Conservation (phyloP, 2,888 invertebrate species). For the Ceratothoa steindachneri region DNA sequence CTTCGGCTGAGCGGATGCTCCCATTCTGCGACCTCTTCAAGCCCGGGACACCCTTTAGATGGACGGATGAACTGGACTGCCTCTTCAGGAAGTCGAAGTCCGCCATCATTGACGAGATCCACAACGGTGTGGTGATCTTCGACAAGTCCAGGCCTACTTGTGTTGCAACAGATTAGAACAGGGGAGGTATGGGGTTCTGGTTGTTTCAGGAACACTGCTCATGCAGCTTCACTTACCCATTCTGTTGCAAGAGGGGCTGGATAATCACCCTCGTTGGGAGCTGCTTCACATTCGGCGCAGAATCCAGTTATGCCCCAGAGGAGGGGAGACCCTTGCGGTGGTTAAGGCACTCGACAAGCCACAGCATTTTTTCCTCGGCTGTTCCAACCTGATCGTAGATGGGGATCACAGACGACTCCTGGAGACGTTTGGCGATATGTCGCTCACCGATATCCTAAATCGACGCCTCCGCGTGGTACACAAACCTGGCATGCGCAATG, state of each 20-base stretch:
- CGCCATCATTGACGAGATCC: neutral
- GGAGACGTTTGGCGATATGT: neutral
- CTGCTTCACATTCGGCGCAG: neutral
- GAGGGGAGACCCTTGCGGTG: neutral
- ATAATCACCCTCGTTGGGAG: neutral
- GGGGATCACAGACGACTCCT: neutral
- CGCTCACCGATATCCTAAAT: neutral
- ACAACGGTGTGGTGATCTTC: neutral
- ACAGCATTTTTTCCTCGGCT: neutral
- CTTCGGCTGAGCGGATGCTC: constrained; percentile 2
- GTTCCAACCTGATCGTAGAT: neutral
- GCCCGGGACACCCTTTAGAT: neutral
- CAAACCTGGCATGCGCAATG: no score
- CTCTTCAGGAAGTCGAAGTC: constrained; percentile 16
- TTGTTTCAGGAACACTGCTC: constrained; percentile 15
- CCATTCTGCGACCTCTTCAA: constrained; percentile 18
- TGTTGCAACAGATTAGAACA: no score
- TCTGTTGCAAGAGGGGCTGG: neutral
- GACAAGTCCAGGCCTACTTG: no score
- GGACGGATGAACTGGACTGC: constrained; percentile 1
- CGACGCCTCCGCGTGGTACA: neutral
- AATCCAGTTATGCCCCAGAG: neutral
- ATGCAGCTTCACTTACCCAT: neutral
- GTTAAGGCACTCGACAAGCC: neutral
- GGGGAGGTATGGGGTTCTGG: constrained; percentile 15